Conservation (phyloP, 30 jellyfish, hydroid and myxozoan genomes). For the Aurelia coerulea region DNA sequence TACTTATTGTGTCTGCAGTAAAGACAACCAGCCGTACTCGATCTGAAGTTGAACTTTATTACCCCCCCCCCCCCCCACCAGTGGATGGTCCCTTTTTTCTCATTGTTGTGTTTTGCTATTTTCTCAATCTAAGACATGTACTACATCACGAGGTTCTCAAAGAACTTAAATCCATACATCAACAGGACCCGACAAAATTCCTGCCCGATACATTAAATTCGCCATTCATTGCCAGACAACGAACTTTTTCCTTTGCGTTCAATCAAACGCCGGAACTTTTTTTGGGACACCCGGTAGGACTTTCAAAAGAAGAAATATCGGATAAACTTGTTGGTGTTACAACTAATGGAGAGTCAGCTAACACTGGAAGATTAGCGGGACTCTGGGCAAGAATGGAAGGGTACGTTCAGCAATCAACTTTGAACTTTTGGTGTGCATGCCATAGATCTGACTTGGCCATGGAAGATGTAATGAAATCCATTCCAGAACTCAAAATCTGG, state of each 20-base stretch:
- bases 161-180: too few species aligned
- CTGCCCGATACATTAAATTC: too few species aligned
- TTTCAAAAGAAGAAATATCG: constrained; percentile 34
- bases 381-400: constrained; percentile 44
- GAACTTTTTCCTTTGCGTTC: too few species aligned
- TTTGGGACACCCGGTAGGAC: constrained; percentile 27
- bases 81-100: constrained; percentile 22
- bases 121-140: too few species aligned
- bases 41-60: too few species aligned
- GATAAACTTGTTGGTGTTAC: constrained; percentile 11
- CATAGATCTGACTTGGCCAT: constrained; percentile 59
- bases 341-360: constrained; percentile 34
- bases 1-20: too few species aligned
- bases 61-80: constrained; percentile 53
- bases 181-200: too few species aligned
- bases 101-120: background rate
- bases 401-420: constrained; percentile 29
- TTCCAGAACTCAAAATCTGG: constrained; percentile 53
- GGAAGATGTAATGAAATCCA: constrained; percentile 53
- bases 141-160: too few species aligned
- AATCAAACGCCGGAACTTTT: too few species aligned
- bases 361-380: constrained; percentile 28
- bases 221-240: too few species aligned
- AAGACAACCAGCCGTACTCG: too few species aligned
- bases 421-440: constrained; percentile 53